These are phyloP conservation scores for Bubo scandiacus DNA, from an alignment of 2,113 vertebrate genomes.

Conservation along the genomic window DNA sequence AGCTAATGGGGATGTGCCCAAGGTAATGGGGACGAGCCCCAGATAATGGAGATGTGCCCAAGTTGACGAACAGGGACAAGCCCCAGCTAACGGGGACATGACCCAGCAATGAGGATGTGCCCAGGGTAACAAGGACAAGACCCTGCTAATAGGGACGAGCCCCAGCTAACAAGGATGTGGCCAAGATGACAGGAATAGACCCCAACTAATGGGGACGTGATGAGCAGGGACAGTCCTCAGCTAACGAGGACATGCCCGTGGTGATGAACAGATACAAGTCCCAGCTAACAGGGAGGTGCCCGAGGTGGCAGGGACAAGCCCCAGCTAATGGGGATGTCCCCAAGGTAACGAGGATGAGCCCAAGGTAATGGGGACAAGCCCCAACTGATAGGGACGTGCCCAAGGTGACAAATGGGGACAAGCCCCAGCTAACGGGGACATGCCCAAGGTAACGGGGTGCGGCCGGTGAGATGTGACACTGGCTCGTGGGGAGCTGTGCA, in stretches of 20 bases:
- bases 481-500: background rate
- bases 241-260: background rate
- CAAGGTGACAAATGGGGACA: background rate
- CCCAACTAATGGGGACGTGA: background rate
- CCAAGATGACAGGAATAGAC: background rate
- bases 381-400: fast-evolving
- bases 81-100: too few relatives aligned
- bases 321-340: fast-evolving
- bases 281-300: background rate
- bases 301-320: background rate
- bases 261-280: background rate
- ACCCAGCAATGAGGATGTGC: too few relatives aligned
- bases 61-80: too few relatives aligned
- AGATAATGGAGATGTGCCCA: background rate
- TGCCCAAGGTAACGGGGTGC: background rate
- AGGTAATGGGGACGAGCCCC: fast-evolving
- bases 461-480: background rate
- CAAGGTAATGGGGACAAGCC: background rate
- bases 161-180: background rate
- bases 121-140: too few relatives aligned
- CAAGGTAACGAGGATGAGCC: fast-evolving
- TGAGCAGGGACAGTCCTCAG: fast-evolving
- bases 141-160: background rate
- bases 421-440: fast-evolving
- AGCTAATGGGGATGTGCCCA: fast-evolving